phyloP scores from a whole-genome alignment of 1,140 invertebrate species.

The Camponotus floridanus region DNA sequence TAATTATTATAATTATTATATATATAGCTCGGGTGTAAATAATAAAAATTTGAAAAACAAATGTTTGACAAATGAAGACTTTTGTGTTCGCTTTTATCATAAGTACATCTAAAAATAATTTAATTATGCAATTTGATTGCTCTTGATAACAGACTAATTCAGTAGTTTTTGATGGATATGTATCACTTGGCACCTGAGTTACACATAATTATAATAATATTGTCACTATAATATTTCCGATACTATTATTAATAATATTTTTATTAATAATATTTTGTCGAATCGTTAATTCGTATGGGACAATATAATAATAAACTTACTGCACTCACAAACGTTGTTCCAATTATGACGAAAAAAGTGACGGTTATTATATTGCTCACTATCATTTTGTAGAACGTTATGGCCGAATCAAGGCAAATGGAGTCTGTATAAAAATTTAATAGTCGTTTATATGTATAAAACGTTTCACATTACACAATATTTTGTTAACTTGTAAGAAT shows the following conservation, averaged over 20 bases:
- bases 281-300: neutral
- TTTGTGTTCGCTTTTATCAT: too few species aligned
- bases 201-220: neutral
- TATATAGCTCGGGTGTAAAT: neutral
- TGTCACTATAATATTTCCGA: neutral
- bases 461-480: constrained; percentile 50
- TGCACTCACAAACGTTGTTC: constrained; percentile 37
- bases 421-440: neutral
- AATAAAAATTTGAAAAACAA: too few species aligned
- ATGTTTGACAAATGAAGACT: too few species aligned
- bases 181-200: neutral
- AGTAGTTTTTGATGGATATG: too few species aligned
- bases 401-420: neutral
- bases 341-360: constrained; percentile 26
- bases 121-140: too few species aligned
- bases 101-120: too few species aligned
- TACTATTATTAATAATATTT: neutral
- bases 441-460: constrained; percentile 25
- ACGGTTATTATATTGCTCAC: constrained; percentile 29
- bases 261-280: neutral
- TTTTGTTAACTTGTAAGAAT: constrained; percentile 21
- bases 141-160: too few species aligned
- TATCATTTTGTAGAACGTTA: constrained; percentile 43
- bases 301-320: constrained; percentile 41
- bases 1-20: constrained; percentile 21